Base-by-base conservation (phyloP, 1,140 invertebrate genomes). In the Brachionus angularis region DNA sequence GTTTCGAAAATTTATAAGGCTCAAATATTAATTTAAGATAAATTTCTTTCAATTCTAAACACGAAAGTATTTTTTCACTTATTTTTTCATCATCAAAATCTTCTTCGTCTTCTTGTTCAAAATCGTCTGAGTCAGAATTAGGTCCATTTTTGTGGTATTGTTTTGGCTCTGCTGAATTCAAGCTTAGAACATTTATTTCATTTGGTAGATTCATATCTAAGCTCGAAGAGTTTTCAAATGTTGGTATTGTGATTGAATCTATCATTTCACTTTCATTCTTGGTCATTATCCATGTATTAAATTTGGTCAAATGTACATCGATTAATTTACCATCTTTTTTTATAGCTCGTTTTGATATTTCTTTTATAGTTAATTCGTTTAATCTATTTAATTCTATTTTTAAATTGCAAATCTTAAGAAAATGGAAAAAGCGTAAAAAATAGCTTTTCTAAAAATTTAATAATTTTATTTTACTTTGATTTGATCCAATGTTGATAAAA, bases 31-130 rank as follows among this genome's bases (percentile, higher is more conserved):
- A 33, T 34, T 36, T 46, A 1, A 67, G 7, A 50, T 67, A 67
- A 27, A 67, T 18, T 14, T 50, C 47, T 8, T 46, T 50, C 14
- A 67, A 8, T 12, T 67, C 62, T 42, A 67, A 47, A 33, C 36
- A 5, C 21, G 47, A 67, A 21, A 50, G 47, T 12, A 67, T 46
- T 47, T 47, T 39, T 21, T 50, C 42, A 8, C 23, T 27, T 36
- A 58, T 58, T 31, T 67, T 50, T 27, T 67, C 62, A 23, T 46
- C 62, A 2, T 67, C 62, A 23, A 64, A 64, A 7, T 47, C 61
- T 27, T 64, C 61, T 14, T 47, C 61, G 12, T 29, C 44, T 33
- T 67, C 62, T 5, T 50, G 34, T 29, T n/a, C 18, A 5, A 31
- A n/a, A n/a, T 47, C 44, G 34, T 29, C 44, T 34, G 52, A 55